These are phyloP conservation scores for Pelochelys cantorii DNA, from an alignment of 2,797 vertebrate species.

Conservation along the genomic window DNA sequence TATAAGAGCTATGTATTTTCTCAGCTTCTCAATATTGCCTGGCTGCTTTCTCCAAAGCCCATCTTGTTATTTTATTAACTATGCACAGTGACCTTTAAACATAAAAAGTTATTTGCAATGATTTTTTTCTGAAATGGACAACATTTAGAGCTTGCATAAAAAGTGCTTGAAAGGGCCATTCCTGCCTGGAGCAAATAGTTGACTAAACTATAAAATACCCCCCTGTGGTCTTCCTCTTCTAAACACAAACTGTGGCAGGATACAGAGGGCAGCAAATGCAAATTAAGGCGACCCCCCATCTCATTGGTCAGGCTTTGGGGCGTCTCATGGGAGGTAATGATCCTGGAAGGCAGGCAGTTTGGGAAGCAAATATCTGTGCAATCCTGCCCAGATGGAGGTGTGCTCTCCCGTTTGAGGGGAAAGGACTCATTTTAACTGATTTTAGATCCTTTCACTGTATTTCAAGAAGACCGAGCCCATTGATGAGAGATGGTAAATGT, in stretches of 20 bases:
- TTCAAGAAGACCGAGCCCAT: not conserved
- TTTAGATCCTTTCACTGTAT: not conserved
- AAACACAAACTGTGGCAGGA: not conserved
- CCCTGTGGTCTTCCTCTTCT: not conserved
- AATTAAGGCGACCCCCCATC: not conserved
- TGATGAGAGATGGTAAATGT: not conserved
- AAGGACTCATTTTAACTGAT: accelerated
- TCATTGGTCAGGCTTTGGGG: not conserved
- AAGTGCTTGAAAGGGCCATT: not conserved
- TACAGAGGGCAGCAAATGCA: not conserved
- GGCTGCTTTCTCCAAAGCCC: not conserved
- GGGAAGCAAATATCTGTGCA: not conserved
- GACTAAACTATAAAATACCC: not conserved
- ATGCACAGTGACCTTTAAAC: not conserved
- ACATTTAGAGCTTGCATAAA: too few species aligned
- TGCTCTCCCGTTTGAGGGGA: not conserved
- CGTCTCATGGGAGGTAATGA: not conserved
- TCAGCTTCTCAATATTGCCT: not conserved
- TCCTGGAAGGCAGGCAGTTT: not conserved
- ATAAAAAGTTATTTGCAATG: not conserved
- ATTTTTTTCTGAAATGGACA: not conserved
- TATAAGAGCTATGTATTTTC: not conserved
- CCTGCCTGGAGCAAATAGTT: not conserved
- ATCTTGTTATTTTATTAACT: not conserved
- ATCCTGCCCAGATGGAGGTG: not conserved